phyloP scores from a whole-genome alignment of 2,888 invertebrate genomes.

The Drosophila nr. medialis region DNA sequence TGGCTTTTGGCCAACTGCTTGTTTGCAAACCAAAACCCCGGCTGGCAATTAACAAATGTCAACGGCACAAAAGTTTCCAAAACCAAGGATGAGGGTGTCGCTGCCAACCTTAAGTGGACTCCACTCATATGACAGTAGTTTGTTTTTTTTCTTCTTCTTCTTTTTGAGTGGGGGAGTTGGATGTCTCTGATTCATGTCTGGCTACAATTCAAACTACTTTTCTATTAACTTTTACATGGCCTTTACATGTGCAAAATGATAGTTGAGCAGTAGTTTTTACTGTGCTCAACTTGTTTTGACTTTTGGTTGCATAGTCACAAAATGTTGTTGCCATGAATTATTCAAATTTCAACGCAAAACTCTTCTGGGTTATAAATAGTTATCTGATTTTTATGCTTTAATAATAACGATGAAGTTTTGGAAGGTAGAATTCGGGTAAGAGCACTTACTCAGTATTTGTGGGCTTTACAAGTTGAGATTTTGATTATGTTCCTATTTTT shows the following conservation, averaged over 20 bases:
- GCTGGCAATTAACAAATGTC: constrained; percentile 77
- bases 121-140: constrained; percentile 40
- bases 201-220: constrained; percentile 8
- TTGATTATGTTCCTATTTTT: not conserved
- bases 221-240: constrained; percentile 30
- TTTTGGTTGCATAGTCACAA: not conserved
- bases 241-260: not conserved
- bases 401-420: not conserved
- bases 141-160: not conserved
- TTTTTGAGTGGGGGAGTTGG: not conserved
- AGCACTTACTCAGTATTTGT: not conserved
- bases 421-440: not conserved
- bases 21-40: constrained; percentile 51
- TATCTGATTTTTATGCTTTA: not conserved
- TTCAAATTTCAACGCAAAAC: not conserved
- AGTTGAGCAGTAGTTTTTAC: not conserved
- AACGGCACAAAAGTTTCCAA: constrained; percentile 36
- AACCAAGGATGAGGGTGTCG: constrained; percentile 13
- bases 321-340: not conserved
- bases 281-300: not conserved
- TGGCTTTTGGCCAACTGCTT: constrained; percentile 77
- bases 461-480: not conserved
- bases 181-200: constrained; percentile 14
- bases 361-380: not conserved
- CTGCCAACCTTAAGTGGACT: constrained; percentile 5